phyloP scores from a whole-genome alignment of 2,888 invertebrate genomes.

The Teleiodes luculella region DNA sequence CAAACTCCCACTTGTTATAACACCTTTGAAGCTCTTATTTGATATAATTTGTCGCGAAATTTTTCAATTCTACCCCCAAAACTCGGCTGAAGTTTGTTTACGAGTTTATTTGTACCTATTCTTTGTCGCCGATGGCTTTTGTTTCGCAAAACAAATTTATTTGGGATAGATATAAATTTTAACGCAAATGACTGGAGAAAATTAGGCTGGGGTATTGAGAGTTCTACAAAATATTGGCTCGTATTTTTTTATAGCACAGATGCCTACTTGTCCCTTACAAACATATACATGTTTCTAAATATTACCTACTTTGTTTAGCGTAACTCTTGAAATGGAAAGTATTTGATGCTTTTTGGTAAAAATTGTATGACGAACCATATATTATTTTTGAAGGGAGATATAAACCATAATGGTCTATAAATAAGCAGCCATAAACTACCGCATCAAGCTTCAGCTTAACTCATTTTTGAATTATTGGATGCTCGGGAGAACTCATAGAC shows the following conservation, averaged over 20 bases:
- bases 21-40: conserved; percentile 39
- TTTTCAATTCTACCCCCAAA: conserved; percentile 24
- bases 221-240: conserved; percentile 9
- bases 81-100: conserved; percentile 16
- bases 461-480: conserved; percentile 67
- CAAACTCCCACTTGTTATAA: conserved; percentile 47
- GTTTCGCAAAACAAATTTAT: conserved; percentile 12
- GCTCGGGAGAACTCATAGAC: conserved; percentile 50
- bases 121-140: conserved; percentile 14
- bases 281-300: no score
- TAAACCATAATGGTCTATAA: conserved; percentile 25
- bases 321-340: no score
- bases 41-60: conserved; percentile 26
- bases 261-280: neutral
- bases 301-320: no score
- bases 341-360: no score
- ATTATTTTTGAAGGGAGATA: neutral
- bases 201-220: neutral
- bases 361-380: no score
- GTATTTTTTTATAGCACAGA: neutral
- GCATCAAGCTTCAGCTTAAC: conserved; percentile 52
- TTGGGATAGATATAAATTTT: conserved; percentile 13
- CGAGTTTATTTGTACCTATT: conserved; percentile 14
- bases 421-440: conserved; percentile 55
- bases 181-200: conserved; percentile 3